Conservation (phyloP, 2,797 vertebrate genomes). For the Tragelaphus eurycerus region DNA sequence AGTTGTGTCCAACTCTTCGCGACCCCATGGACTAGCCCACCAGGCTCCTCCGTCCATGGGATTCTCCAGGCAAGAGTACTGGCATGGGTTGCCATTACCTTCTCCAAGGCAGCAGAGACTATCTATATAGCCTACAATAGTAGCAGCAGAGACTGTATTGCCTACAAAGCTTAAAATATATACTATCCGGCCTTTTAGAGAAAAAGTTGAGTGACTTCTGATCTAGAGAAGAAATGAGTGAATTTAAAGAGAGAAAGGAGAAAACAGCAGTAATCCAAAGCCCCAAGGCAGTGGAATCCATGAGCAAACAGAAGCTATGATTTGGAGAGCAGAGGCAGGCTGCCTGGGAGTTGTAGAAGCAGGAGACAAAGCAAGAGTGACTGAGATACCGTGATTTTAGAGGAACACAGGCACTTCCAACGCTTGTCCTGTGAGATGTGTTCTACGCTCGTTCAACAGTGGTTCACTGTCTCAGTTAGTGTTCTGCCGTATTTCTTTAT, state of each 20-base stretch:
- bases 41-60: too few species aligned
- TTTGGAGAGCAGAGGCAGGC: not conserved
- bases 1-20: too few species aligned
- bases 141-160: not conserved
- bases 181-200: not conserved
- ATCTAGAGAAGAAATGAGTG: not conserved
- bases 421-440: fast-evolving
- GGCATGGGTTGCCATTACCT: too few species aligned
- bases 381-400: too few species aligned
- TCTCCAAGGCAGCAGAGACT: too few species aligned
- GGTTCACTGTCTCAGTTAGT: not conserved
- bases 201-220: not conserved
- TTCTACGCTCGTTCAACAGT: not conserved
- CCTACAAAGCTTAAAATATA: not conserved
- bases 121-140: too few species aligned
- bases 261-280: not conserved
- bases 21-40: too few species aligned
- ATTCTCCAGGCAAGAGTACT: too few species aligned
- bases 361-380: not conserved
- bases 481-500: not conserved
- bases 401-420: not conserved
- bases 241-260: not conserved
- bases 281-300: not conserved
- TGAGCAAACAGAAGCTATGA: not conserved
- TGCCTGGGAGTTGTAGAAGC: not conserved